These are phyloP conservation scores for Glaucidium brasilianum DNA, from an alignment of 2,113 vertebrate species.

Conservation along the genomic window DNA sequence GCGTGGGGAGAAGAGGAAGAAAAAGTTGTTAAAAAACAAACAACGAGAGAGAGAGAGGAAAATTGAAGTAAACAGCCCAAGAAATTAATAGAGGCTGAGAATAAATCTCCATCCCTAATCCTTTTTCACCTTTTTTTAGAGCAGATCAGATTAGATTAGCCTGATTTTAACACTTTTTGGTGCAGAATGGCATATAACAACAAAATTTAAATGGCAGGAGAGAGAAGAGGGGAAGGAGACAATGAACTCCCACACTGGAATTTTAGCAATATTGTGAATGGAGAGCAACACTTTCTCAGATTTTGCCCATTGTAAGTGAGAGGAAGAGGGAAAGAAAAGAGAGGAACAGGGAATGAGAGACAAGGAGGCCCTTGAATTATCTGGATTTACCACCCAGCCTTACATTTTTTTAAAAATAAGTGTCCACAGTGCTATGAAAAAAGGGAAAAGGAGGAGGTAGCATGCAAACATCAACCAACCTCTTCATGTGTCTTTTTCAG, in stretches of 20 bases:
- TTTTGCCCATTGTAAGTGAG: neutral
- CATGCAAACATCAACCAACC: neutral
- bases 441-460: neutral
- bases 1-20: neutral
- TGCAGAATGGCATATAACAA: neutral
- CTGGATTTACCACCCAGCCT: neutral
- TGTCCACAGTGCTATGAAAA: neutral
- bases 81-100: slow-evolving; percentile 40
- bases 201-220: neutral
- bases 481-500: neutral
- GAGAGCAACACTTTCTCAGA: neutral
- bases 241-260: neutral
- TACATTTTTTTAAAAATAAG: neutral
- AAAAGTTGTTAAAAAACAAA: slow-evolving; percentile 14
- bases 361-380: neutral
- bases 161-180: neutral
- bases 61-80: slow-evolving; percentile 4
- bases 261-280: neutral
- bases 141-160: neutral
- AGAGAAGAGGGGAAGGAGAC: neutral
- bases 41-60: neutral
- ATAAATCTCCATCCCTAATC: slow-evolving; percentile 25
- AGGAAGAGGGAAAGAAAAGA: neutral
- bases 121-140: slow-evolving; percentile 32
- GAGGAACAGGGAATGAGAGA: neutral